A percentile compares a stretch with the other conserved stretches of the same genome.
phyloP scores from a whole-genome alignment of 2,113 vertebrate species.

The Spea bombifrons region DNA sequence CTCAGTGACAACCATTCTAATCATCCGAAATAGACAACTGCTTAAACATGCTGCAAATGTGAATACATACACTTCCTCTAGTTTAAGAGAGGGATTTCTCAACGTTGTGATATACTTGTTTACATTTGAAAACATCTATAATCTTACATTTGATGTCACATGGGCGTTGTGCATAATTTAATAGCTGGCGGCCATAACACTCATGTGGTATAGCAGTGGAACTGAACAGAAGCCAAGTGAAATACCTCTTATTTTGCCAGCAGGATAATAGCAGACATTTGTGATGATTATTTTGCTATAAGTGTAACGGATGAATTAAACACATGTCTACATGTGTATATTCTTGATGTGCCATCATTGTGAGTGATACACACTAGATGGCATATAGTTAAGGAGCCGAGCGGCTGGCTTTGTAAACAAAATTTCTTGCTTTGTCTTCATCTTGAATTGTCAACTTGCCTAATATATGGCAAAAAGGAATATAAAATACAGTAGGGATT shows the following conservation, averaged over 20 bases:
- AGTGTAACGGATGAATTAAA: not conserved
- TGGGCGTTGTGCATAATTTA: not conserved
- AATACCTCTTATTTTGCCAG: not conserved
- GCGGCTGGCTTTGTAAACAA: not conserved
- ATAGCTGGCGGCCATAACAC: not conserved
- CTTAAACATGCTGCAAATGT: not conserved
- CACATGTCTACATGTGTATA: no score
- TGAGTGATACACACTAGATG: not conserved
- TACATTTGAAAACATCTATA: not conserved
- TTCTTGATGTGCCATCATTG: no score
- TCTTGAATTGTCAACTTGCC: slow-evolving; percentile 35
- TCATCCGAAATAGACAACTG: not conserved
- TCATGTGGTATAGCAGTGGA: not conserved
- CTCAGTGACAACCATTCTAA: not conserved
- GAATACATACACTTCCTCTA: not conserved
- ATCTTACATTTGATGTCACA: not conserved
- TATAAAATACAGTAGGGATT: slow-evolving; percentile 25
- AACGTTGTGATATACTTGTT: not conserved
- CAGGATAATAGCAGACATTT: not conserved
- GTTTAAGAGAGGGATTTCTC: not conserved
- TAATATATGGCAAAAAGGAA: slow-evolving; percentile 18
- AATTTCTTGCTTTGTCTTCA: not conserved
- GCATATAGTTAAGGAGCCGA: not conserved
- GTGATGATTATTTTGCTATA: not conserved
- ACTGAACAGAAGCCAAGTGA: not conserved